Base-by-base conservation (phyloP, 2,888 invertebrate species). In the Pilophorus perplexus region DNA sequence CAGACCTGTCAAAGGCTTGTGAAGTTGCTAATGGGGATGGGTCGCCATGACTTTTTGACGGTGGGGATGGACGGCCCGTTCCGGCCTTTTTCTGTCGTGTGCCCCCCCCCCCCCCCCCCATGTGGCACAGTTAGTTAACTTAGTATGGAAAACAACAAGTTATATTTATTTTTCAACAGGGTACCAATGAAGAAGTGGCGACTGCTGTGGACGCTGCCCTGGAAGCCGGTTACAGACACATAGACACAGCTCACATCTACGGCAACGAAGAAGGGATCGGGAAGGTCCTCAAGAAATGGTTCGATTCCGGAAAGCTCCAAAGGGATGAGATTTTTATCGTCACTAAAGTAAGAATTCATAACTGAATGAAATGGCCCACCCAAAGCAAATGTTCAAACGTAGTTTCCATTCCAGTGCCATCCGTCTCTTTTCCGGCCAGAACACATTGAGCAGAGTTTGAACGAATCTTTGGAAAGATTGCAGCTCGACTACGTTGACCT, bases 241-340 rank as follows among this genome's bases (percentile, higher is more conserved):
- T 93, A 69, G 92, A 93, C 76, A 84, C 89, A 0, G 91, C 92
- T 0, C 80, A 84, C 3, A 86, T 83, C 5, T 92, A 93, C 74
- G 80, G 84, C 71, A 92, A 92, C 74, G 92, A 93, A 75, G 80
- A 81, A 2, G 82, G 82, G 0, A 83, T 92, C 71, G 92, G 92
- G 0, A 82, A 83, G 44, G 87, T 88, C 0, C 78, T 93, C 0
- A 82, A 83, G 69, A 82, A 83, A 67, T 88, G 89, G 86, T 77
- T 92, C 37, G 82, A 83, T 50, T 80, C 81, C 4, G 85, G 87
- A 57, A 83, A 83, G 74, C 74, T 84, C 0, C 85, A 81, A 72
- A 83, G 93, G 71, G 86, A 89, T 72, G 89, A 93, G 52, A 77
- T 93, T 0, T 93, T 89, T 75, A 81, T 93, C 52, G 87, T 87